phyloP scores from a whole-genome alignment of 2,113 vertebrate species.

The Rhabdornis inornatus region DNA sequence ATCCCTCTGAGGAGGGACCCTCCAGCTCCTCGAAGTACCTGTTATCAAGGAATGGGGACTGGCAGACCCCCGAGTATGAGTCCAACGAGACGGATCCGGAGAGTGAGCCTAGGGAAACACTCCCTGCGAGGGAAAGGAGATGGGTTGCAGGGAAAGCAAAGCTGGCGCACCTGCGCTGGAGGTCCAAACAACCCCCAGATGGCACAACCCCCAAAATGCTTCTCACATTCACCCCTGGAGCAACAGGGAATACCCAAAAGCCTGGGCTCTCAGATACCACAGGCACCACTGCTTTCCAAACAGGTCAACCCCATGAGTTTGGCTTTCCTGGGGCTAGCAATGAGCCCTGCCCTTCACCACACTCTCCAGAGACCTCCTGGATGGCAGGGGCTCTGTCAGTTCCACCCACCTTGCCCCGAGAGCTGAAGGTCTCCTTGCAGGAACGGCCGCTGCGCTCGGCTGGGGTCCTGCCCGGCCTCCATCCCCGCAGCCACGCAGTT shows the following conservation, averaged over 20 bases:
- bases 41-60: slow-evolving; percentile 90
- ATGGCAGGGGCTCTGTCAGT: fast-evolving
- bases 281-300: neutral
- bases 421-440: slow-evolving; percentile 79
- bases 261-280: fast-evolving
- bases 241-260: fast-evolving
- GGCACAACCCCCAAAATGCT: fast-evolving
- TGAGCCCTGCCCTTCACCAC: fast-evolving
- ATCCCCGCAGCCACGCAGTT: slow-evolving; percentile 73
- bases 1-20: fast-evolving
- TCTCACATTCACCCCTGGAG: fast-evolving
- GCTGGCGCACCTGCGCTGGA: no score
- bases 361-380: neutral
- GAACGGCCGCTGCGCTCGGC: slow-evolving; percentile 79
- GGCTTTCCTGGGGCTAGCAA: fast-evolving
- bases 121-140: slow-evolving; percentile 9
- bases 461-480: slow-evolving; percentile 77
- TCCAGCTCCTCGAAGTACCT: slow-evolving; percentile 68
- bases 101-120: slow-evolving; percentile 77
- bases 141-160: neutral
- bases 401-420: slow-evolving; percentile 7
- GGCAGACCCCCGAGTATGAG: slow-evolving; percentile 86
- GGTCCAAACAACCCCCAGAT: neutral
- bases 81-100: slow-evolving; percentile 85
- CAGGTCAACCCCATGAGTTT: fast-evolving